phyloP scores from a whole-genome alignment of 2,113 vertebrate genomes.

The Anolis carolinensis region DNA sequence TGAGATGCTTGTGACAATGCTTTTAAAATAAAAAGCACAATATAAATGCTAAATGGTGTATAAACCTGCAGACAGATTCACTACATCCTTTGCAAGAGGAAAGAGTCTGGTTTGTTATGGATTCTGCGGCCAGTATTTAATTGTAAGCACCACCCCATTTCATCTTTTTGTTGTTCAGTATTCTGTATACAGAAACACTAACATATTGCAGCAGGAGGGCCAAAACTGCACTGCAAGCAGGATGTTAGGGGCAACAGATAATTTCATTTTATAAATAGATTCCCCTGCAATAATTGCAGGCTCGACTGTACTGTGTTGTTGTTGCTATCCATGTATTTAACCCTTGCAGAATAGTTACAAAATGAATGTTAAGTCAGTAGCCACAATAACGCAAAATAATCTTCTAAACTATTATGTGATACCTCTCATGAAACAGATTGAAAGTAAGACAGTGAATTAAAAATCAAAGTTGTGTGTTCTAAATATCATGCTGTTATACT shows the following conservation, averaged over 20 bases:
- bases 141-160: constrained; percentile 37
- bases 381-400: background rate
- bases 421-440: background rate
- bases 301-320: background rate
- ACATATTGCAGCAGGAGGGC: background rate
- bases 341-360: background rate
- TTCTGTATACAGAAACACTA: constrained; percentile 39
- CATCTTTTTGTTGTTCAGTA: constrained; percentile 22
- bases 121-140: constrained; percentile 30
- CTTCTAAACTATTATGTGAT: background rate
- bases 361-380: background rate
- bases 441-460: background rate
- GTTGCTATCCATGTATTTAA: background rate
- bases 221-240: constrained; percentile 23
- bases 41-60: background rate
- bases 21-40: constrained; percentile 23
- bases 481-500: too few species aligned
- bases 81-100: constrained; percentile 10
- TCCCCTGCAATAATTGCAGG: background rate
- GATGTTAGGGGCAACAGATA: background rate
- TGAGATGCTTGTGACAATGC: constrained; percentile 38
- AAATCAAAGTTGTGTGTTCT: too few species aligned
- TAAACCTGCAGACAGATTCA: constrained; percentile 21
- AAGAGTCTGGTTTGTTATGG: constrained; percentile 20
- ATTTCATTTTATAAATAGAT: constrained; percentile 4